Conservation (phyloP, 2,888 invertebrate genomes). For the Hypomecis punctinalis region DNA sequence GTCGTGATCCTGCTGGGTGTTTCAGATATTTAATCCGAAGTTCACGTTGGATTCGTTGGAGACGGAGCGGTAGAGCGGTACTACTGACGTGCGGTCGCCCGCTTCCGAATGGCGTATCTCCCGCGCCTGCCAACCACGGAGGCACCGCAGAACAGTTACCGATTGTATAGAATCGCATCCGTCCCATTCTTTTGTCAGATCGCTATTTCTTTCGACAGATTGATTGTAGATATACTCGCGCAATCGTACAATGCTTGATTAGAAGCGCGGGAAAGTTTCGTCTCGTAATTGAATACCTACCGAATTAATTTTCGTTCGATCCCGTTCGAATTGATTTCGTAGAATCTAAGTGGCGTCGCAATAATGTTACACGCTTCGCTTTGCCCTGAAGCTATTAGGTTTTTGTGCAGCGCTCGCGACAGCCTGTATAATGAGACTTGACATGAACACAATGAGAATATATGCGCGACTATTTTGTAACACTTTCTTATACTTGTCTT, state of each 20-base stretch:
- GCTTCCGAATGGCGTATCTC: slow-evolving; percentile 62
- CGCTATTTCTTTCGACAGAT: slow-evolving; percentile 74
- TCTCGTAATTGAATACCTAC: slow-evolving; percentile 78
- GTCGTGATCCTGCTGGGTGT: slow-evolving; percentile 62
- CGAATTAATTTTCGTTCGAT: slow-evolving; percentile 76
- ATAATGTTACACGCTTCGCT: slow-evolving; percentile 65
- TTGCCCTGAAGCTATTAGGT: slow-evolving; percentile 60
- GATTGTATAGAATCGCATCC: slow-evolving; percentile 73
- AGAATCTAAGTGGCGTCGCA: slow-evolving; percentile 64
- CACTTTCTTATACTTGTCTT: slow-evolving; percentile 38
- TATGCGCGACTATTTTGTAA: slow-evolving; percentile 41
- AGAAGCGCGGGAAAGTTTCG: slow-evolving; percentile 73
- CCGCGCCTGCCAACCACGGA: slow-evolving; percentile 48
- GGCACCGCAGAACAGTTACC: slow-evolving; percentile 71
- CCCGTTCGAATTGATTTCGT: slow-evolving; percentile 71
- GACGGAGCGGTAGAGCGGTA: slow-evolving; percentile 45
- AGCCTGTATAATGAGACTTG: slow-evolving; percentile 47
- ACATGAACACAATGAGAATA: slow-evolving; percentile 43
- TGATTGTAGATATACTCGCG: slow-evolving; percentile 69
- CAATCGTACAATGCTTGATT: slow-evolving; percentile 72
- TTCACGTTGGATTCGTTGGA: slow-evolving; percentile 49
- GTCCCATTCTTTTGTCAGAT: slow-evolving; percentile 73
- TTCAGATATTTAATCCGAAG: slow-evolving; percentile 51
- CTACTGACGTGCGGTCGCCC: slow-evolving; percentile 45
- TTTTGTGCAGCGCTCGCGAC: slow-evolving; percentile 53